Evolutionary conservation across 2,113 vertebrate genomes (phyloP).

Genomic region (Alligator mississippiensis): DNA sequence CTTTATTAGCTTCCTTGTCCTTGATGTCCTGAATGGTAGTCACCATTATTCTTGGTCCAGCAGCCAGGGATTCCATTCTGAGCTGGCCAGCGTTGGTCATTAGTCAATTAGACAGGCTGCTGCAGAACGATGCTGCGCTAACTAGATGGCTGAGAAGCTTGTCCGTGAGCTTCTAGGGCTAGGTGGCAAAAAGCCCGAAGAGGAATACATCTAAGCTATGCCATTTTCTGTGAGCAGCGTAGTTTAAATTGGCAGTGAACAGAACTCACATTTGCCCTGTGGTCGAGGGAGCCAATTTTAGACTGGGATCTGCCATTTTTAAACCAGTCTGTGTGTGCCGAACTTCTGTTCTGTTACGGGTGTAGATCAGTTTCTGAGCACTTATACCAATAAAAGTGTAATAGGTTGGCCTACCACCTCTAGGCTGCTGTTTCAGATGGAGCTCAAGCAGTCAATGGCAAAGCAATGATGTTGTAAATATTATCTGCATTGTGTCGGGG

Average conservation of each 20-base stretch:
- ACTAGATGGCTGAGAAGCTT: too few species aligned
- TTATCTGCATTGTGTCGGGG: neutral
- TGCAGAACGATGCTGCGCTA: neutral
- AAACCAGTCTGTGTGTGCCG: too few species aligned
- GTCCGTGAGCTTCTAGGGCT: neutral
- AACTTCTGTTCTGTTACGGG: too few species aligned
- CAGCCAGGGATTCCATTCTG: neutral
- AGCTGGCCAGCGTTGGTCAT: neutral
- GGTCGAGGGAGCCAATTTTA: too few species aligned
- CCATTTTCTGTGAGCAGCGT: too few species aligned
- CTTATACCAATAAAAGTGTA: too few species aligned
- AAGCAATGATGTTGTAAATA: neutral
- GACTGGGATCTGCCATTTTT: too few species aligned
- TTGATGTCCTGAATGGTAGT: neutral
- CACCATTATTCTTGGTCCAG: neutral
- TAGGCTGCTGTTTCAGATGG: neutral
- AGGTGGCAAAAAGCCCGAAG: too few species aligned
- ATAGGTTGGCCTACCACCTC: neutral
- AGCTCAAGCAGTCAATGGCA: neutral
- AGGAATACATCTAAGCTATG: too few species aligned
- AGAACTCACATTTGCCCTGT: too few species aligned
- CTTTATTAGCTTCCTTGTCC: neutral
- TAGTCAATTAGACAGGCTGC: neutral
- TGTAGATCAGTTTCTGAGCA: too few species aligned
- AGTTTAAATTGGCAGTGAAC: too few species aligned